phyloP scores from a whole-genome alignment of 2,113 vertebrate species.

The Peucedramus taeniatus region DNA sequence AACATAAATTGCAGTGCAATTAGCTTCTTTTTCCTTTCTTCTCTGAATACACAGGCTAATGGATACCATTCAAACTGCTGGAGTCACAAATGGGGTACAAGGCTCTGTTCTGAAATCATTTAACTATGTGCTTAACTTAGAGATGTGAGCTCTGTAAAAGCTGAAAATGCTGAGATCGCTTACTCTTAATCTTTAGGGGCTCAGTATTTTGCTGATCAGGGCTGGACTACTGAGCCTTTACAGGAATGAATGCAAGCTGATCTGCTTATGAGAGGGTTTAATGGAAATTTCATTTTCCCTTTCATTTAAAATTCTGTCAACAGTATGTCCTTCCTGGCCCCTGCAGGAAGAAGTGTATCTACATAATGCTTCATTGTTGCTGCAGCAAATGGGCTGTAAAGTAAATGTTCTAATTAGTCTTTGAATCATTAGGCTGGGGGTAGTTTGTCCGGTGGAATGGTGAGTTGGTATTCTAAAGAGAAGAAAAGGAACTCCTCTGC shows the following conservation, averaged over 20 bases:
- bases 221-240: not conserved
- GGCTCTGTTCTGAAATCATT: not conserved
- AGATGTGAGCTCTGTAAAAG: not conserved
- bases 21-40: conserved; percentile 27
- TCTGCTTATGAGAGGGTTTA: not conserved
- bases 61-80: not conserved
- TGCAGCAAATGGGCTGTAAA: conserved; percentile 53
- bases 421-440: conserved; percentile 18
- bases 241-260: not conserved
- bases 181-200: conserved; percentile 1
- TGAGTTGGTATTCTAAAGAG: not conserved
- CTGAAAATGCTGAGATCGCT: not conserved
- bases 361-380: conserved; percentile 36
- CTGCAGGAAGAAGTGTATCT: not conserved
- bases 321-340: not conserved
- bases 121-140: not conserved
- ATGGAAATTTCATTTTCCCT: conserved; percentile 24
- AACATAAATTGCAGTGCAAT: conserved; percentile 59
- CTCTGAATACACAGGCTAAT: conserved; percentile 32
- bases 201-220: conserved; percentile 19
- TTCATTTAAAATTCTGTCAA: conserved; percentile 39
- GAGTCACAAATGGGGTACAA: not conserved
- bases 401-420: conserved; percentile 51
- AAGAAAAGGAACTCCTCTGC: not conserved
- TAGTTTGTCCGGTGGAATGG: not conserved